phyloP scores from a whole-genome alignment of 2,797 vertebrate genomes.

The Salmo trutta region DNA sequence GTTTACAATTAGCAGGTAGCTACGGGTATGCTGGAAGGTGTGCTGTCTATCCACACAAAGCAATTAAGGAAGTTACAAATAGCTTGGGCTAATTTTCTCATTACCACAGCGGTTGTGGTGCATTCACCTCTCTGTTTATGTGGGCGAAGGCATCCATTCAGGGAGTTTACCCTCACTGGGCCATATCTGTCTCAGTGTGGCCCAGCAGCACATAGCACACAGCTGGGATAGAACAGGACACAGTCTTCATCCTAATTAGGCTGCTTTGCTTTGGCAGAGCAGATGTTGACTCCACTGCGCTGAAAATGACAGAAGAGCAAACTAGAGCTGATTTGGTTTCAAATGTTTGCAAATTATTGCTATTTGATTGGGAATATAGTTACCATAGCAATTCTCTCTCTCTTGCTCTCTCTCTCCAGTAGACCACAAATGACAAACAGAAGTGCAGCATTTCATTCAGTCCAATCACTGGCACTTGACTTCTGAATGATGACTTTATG shows the following conservation, averaged over 20 bases:
- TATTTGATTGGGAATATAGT: constrained; percentile 9
- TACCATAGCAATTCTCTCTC: constrained; percentile 15
- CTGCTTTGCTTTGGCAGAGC: constrained; percentile 1
- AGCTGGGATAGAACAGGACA: constrained; percentile 30
- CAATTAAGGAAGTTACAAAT: constrained; percentile 15
- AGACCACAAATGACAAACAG: constrained; percentile 4
- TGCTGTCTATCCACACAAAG: neutral
- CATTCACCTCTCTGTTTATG: constrained; percentile 7
- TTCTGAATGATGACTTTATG: neutral
- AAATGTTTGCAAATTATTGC: constrained; percentile 18
- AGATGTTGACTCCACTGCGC: constrained; percentile 24
- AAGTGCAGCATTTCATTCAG: neutral
- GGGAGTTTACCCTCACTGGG: neutral
- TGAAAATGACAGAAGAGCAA: constrained; percentile 18
- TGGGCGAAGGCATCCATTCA: constrained; percentile 3
- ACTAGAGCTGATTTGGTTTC: constrained; percentile 17
- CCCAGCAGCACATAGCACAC: neutral
- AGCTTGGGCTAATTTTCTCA: constrained; percentile 16
- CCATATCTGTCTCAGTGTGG: neutral
- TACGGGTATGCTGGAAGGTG: neutral
- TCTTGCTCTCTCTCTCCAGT: constrained; percentile 6
- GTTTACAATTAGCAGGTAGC: neutral
- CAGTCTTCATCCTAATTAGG: constrained; percentile 27
- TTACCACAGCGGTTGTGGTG: constrained; percentile 3
- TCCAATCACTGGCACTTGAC: neutral